Conservation (phyloP, 2,113 vertebrate genomes). For the Trinectes maculatus region DNA sequence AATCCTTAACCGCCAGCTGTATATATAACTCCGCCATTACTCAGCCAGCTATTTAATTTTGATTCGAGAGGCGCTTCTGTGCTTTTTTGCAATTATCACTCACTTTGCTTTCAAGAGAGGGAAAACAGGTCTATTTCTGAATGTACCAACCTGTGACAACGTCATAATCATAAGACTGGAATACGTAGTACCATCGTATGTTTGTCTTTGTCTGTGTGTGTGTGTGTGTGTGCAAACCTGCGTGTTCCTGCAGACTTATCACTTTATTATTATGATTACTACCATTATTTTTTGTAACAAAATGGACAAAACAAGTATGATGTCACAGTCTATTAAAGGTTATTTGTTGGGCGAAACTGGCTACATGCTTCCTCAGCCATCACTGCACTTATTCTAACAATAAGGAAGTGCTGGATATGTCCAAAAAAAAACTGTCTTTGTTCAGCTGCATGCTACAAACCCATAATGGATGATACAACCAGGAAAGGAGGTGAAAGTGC, state of each 20-base stretch:
- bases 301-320: neutral
- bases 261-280: neutral
- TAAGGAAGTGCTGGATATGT: too few relatives aligned
- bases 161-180: slow-evolving; percentile 32
- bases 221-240: neutral
- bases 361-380: neutral
- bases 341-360: neutral
- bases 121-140: slow-evolving; percentile 29
- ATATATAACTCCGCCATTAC: too few relatives aligned
- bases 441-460: neutral
- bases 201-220: neutral
- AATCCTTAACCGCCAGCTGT: slow-evolving; percentile 46
- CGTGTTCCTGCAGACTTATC: too few relatives aligned
- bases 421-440: neutral
- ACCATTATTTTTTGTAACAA: neutral
- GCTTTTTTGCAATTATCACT: slow-evolving; percentile 32
- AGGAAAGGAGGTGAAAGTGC: slow-evolving; percentile 33
- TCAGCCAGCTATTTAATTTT: slow-evolving; percentile 42
- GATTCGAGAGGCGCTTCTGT: slow-evolving; percentile 41
- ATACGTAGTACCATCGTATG: slow-evolving; percentile 19
- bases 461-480: neutral
- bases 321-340: neutral
- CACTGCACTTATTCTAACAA: neutral
- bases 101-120: slow-evolving; percentile 42
- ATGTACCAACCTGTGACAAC: slow-evolving; percentile 24